Evolutionary conservation across 2,888 invertebrate genomes (phyloP).

Genomic region (Ariolimax columbianus): DNA sequence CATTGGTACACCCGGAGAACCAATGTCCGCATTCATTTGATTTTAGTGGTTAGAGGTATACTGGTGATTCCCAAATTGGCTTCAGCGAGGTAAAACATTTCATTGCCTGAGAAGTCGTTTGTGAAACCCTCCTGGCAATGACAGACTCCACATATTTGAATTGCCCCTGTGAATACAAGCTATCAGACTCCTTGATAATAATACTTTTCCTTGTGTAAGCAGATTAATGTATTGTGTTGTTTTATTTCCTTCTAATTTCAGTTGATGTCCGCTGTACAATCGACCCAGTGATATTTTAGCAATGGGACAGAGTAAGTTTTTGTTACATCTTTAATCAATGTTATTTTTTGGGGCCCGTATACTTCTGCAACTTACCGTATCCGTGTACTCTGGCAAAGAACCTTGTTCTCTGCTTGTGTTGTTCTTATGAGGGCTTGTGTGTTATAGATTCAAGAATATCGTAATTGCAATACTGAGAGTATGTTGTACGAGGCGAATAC

Average conservation of each 20-base stretch:
- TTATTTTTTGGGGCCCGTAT: neutral
- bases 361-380: neutral
- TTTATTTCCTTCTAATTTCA: conserved; percentile 13
- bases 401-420: neutral
- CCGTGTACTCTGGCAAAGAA: neutral
- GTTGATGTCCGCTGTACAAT: conserved; percentile 14
- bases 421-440: neutral
- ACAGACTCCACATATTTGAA: no score
- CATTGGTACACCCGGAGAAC: no score
- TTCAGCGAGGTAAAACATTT: no score
- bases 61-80: no score
- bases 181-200: no score
- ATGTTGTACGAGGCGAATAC: no score
- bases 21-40: no score
- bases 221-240: neutral
- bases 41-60: no score
- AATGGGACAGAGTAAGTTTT: conserved; percentile 45
- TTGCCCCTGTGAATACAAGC: no score
- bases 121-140: no score
- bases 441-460: neutral
- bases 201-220: neutral
- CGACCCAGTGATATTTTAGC: conserved; percentile 1
- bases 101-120: no score
- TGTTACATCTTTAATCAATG: no score
- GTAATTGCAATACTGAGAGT: neutral